Evolutionary conservation across 2,888 invertebrate genomes (phyloP), one percentile per base, ranked within the genome.

Genomic region (Synergus gifuensis): DNA sequence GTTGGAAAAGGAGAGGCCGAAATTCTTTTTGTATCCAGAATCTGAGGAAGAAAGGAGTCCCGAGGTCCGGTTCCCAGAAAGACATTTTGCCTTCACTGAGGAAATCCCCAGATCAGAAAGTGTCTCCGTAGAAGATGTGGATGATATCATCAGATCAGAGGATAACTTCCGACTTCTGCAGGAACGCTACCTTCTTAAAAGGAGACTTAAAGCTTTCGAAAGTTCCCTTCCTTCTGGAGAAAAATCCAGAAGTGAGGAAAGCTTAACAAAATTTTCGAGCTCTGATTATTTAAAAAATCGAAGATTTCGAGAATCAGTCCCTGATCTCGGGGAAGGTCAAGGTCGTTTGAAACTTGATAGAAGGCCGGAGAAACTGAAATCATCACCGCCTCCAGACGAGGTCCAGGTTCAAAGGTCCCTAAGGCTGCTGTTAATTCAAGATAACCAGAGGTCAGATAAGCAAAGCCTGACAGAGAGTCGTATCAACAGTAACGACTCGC

Each of bases 81-180:
- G 14, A 67, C 4, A 14, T 5, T 14, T 44, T 4, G 46, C 18
- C 8, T n/a, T 40, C 0, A 22, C 14, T 12, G 84, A 82, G 11
- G 84, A 86, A 12, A 82, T 82, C 0, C 83, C 87, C 12, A 85
- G 86, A 69, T 88, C 88, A 0, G 81, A 85, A 42, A 89, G 89
- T 81, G 85, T 89, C 5, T 89, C 89, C 1, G 82, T 89, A 36
- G 89, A 89, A 81, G 89, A 89, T 83, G 86, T 89, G 4, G 89
- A 89, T 62, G 89, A 89, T n/a, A 69, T 89, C 46, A 89, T 89
- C n/a, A 85, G 87, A 54, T 87, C 88, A 9, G 88, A 89, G 78
- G 86, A 89, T 49, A 88, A 89, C 60, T 84, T 85, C 1, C 77
- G 87, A 7, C 78, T 87, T 0, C 63, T 89, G 69, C 85, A 88